Conservation (phyloP, 2,888 invertebrate species). For the Rhagonycha fulva region DNA sequence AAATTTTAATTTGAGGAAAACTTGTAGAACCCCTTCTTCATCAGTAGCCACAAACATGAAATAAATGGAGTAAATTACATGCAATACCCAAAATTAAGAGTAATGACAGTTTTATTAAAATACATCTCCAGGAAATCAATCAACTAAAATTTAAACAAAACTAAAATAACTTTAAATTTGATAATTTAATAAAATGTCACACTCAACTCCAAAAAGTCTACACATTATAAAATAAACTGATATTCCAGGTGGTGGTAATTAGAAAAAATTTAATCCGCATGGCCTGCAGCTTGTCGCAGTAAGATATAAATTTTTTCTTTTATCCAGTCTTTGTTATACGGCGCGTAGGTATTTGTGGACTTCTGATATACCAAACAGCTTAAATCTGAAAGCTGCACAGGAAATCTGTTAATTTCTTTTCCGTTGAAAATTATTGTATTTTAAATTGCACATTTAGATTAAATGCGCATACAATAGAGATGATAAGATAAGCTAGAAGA, state of each 20-base stretch:
- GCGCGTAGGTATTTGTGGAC: constrained; percentile 93
- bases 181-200: not conserved
- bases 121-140: not conserved
- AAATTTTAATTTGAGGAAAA: not conserved
- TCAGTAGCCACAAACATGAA: not conserved
- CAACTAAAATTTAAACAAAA: not conserved
- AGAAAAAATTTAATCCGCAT: constrained; percentile 41
- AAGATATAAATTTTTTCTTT: constrained; percentile 98
- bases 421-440: too few species aligned
- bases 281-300: constrained; percentile 87
- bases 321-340: constrained; percentile 99
- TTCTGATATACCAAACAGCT: constrained; percentile 97
- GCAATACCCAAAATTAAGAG: not conserved
- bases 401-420: not conserved
- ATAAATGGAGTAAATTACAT: not conserved
- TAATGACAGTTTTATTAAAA: not conserved
- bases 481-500: not conserved
- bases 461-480: not conserved
- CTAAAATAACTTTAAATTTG: not conserved
- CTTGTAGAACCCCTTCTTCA: not conserved
- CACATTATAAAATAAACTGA: not conserved
- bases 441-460: not conserved
- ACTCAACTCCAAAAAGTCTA: not conserved
- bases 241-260: not conserved
- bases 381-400: constrained; percentile 77